A percentile compares a stretch with the other conserved stretches of the same genome.
Evolutionary conservation across 2,797 vertebrate genomes (phyloP).

Genomic region (Thunnus albacares): DNA sequence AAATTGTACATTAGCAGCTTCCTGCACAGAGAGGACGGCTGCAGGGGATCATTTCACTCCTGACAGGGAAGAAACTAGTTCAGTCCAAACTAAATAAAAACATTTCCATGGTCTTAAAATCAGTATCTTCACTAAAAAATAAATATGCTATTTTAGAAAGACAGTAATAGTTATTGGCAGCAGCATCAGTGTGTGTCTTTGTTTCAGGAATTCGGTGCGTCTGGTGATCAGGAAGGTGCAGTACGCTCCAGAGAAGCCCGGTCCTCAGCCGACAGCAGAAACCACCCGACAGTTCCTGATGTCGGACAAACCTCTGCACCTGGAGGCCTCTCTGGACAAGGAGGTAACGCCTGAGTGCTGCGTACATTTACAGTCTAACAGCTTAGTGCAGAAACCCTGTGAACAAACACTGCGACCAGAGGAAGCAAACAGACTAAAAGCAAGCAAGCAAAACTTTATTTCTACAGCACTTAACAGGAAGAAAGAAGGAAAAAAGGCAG

Average conservation of each 20-base stretch:
- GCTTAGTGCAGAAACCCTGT: too few relatives aligned
- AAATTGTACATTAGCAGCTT: constrained; percentile 33
- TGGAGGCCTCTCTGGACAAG: constrained; percentile 96
- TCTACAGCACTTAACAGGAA: too few relatives aligned
- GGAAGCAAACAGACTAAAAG: too few relatives aligned
- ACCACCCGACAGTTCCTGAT: constrained; percentile 97
- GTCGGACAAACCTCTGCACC: constrained; percentile 96
- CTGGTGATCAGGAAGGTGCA: constrained; percentile 97
- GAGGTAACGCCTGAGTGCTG: constrained; percentile 85
- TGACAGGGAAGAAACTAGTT: not conserved
- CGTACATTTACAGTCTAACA: too few relatives aligned
- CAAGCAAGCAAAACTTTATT: too few relatives aligned
- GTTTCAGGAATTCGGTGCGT: constrained; percentile 93
- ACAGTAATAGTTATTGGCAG: too few relatives aligned
- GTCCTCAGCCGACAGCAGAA: constrained; percentile 95
- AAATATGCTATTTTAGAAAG: too few relatives aligned
- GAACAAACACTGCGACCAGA: too few relatives aligned
- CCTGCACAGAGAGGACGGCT: not conserved
- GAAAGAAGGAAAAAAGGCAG: too few relatives aligned
- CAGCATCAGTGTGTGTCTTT: too few relatives aligned
- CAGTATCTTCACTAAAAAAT: too few relatives aligned
- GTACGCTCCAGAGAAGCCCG: constrained; percentile 94
- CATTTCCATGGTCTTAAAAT: not conserved
- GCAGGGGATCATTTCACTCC: not conserved
- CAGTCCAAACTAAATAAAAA: not conserved